Evolutionary conservation across 2,113 vertebrate genomes (phyloP).

Genomic region (Charadrius vociferus): DNA sequence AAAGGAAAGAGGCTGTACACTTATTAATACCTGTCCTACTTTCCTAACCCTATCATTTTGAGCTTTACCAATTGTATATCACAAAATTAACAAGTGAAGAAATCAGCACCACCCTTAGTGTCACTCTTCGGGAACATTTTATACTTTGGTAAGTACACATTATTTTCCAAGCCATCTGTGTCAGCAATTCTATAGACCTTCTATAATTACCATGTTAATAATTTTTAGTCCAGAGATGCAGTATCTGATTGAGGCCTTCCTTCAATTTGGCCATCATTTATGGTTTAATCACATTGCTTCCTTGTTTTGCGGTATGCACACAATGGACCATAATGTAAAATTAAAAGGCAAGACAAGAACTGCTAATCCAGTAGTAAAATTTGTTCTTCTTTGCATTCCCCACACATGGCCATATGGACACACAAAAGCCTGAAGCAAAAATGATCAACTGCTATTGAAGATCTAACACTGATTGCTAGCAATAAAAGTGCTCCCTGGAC

Average conservation of each 20-base stretch:
- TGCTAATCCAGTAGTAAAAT: conserved; percentile 5
- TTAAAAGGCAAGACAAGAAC: conserved; percentile 2
- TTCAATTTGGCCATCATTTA: conserved; percentile 3
- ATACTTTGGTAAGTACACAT: background rate
- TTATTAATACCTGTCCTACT: background rate
- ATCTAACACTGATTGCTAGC: conserved; percentile 61
- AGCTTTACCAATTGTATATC: background rate
- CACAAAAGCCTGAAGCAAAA: conserved; percentile 63
- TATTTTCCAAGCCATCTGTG: background rate
- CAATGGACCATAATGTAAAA: background rate
- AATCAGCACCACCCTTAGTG: background rate
- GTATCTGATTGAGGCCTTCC: background rate
- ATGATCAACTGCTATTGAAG: conserved; percentile 48
- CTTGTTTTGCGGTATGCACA: background rate
- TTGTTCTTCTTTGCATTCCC: conserved; percentile 25
- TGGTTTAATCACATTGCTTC: conserved; percentile 1
- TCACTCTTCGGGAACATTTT: background rate
- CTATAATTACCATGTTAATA: background rate
- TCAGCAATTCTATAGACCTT: background rate
- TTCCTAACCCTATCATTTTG: conserved; percentile 6
- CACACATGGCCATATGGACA: conserved; percentile 30
- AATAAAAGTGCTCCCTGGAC: conserved; percentile 56
- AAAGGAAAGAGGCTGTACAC: background rate
- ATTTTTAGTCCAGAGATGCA: background rate
- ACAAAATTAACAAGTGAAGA: background rate